These are phyloP conservation scores for Agelaius phoeniceus DNA, from an alignment of 2,113 vertebrate species.

Conservation along the genomic window DNA sequence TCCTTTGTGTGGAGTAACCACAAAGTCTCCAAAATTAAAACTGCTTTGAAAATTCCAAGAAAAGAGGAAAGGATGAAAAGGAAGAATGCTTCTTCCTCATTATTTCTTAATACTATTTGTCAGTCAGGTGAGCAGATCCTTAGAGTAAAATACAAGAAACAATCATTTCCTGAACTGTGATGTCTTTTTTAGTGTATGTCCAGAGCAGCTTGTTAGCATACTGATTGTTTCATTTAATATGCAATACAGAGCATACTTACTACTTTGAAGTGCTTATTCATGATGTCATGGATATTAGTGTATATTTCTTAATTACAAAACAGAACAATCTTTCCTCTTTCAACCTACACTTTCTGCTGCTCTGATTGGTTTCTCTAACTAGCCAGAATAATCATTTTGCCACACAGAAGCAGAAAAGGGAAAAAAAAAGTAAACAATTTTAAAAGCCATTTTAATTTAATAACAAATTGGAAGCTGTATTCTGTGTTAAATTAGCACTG, in stretches of 20 bases:
- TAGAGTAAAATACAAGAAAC: background rate
- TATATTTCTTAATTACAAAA: constrained; percentile 69
- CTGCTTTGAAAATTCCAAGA: background rate
- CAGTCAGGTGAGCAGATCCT: constrained; percentile 37
- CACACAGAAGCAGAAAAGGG: constrained; percentile 13
- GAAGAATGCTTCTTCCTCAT: background rate
- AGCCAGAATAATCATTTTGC: constrained; percentile 67
- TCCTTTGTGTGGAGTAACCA: background rate
- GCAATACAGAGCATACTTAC: constrained; percentile 30
- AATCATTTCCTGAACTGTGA: background rate
- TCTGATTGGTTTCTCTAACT: constrained; percentile 56
- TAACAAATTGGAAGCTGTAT: constrained; percentile 62
- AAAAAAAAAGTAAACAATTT: constrained; percentile 47
- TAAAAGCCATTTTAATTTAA: constrained; percentile 67
- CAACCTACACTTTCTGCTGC: constrained; percentile 1
- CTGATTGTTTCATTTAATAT: constrained; percentile 55
- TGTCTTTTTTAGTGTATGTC: background rate
- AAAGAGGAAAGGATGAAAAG: background rate
- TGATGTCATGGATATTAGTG: constrained; percentile 47
- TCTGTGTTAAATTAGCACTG: constrained; percentile 43
- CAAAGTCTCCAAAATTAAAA: background rate
- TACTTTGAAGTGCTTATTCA: constrained; percentile 62
- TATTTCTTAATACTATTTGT: constrained; percentile 32
- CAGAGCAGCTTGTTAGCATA: constrained; percentile 38
- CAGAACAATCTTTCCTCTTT: background rate